Evolutionary conservation across 2,797 vertebrate genomes (phyloP).

Genomic region (Nyctibius grandis): DNA sequence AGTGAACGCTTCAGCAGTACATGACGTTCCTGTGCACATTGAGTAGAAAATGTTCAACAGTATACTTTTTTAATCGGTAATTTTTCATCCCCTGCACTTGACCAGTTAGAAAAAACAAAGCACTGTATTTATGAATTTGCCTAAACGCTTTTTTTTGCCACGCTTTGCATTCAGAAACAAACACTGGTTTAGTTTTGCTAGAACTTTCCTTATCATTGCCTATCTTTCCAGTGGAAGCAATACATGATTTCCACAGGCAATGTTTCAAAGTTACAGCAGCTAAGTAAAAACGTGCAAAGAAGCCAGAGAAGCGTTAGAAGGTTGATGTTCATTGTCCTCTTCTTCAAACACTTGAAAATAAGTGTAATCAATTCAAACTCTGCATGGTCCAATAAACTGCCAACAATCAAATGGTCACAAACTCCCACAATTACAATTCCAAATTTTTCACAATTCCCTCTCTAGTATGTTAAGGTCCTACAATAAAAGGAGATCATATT

Average conservation of each 20-base stretch:
- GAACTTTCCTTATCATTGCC: background rate
- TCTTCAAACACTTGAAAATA: background rate
- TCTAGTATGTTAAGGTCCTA: background rate
- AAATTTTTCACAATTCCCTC: background rate
- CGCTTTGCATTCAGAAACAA: background rate
- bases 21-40: background rate
- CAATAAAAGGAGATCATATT: background rate
- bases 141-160: background rate
- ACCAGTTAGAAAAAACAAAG: background rate
- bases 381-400: background rate
- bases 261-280: background rate
- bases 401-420: background rate
- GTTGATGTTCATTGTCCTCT: background rate
- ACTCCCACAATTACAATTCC: background rate
- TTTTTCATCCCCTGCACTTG: background rate
- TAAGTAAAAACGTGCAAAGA: background rate
- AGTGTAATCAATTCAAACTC: background rate
- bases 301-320: background rate
- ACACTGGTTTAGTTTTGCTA: background rate
- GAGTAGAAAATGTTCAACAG: background rate
- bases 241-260: background rate
- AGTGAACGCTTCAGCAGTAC: background rate
- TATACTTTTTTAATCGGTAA: background rate
- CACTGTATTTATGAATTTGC: background rate
- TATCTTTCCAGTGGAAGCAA: background rate